A percentile compares a stretch with the other conserved stretches of the same genome.
phyloP scores from a whole-genome alignment of 2,113 vertebrate genomes.

The Sialia sialis region DNA sequence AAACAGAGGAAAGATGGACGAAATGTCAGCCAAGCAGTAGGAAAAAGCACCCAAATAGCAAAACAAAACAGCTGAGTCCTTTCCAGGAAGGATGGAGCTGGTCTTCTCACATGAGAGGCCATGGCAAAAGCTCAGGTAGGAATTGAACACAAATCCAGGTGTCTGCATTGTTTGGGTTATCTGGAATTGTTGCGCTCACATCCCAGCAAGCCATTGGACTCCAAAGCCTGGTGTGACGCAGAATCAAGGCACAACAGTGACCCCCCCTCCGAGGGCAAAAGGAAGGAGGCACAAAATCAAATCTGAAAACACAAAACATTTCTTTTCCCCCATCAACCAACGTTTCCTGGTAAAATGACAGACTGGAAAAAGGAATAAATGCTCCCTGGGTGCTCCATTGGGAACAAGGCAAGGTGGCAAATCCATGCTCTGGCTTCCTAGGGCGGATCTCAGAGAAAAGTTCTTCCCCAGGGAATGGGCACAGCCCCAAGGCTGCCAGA shows the following conservation, averaged over 20 bases:
- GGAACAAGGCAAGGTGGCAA: background rate
- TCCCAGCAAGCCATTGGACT: background rate
- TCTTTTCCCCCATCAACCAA: background rate
- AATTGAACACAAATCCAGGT: background rate
- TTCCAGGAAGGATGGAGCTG: background rate
- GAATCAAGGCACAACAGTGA: background rate
- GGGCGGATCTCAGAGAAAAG: background rate
- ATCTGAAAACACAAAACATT: background rate
- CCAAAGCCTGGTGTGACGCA: background rate
- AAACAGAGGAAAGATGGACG: background rate
- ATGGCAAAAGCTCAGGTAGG: background rate
- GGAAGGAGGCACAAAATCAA: background rate
- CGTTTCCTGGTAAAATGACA: background rate
- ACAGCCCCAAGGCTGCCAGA: background rate
- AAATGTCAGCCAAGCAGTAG: background rate
- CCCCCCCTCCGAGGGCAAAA: background rate
- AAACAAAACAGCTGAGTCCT: background rate
- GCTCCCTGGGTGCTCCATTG: background rate
- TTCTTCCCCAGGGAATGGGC: background rate
- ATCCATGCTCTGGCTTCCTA: background rate
- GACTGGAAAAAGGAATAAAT: background rate
- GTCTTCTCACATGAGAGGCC: background rate
- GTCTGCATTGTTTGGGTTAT: background rate
- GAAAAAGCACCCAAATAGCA: background rate
- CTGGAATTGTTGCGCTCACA: background rate